phyloP scores from a whole-genome alignment of 1,140 invertebrate species.

The Popillia japonica region DNA sequence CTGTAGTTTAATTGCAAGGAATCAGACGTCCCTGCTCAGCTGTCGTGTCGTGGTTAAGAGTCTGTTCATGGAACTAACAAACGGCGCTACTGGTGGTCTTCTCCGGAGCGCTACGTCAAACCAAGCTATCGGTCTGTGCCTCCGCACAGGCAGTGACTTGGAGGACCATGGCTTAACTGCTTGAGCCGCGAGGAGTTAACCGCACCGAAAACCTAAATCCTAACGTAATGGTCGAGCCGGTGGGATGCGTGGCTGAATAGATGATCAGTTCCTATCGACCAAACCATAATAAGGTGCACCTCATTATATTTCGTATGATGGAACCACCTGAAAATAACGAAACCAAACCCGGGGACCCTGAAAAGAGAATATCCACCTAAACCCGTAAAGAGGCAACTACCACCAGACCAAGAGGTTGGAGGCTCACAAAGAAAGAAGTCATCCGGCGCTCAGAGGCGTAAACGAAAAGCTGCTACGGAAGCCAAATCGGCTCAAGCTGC shows the following conservation, averaged over 20 bases:
- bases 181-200: not conserved
- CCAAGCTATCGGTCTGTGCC: not conserved
- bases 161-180: not conserved
- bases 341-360: too few species aligned
- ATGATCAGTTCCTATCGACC: not conserved
- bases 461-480: too few species aligned
- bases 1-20: not conserved
- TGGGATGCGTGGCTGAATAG: constrained; percentile 4
- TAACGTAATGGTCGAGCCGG: not conserved
- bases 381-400: too few species aligned
- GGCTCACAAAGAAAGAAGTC: too few species aligned
- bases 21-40: not conserved
- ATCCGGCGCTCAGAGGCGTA: too few species aligned
- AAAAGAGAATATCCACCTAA: too few species aligned
- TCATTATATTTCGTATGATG: too few species aligned
- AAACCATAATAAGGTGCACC: not conserved
- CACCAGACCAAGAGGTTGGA: too few species aligned
- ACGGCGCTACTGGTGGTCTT: not conserved
- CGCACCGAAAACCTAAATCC: not conserved
- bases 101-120: not conserved
- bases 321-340: too few species aligned
- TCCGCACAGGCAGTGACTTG: not conserved
- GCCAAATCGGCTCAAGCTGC: too few species aligned
- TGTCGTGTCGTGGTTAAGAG: not conserved
- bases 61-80: not conserved